Conservation (phyloP, 2,888 invertebrate species). For the Oegoconia quadripuncta region DNA sequence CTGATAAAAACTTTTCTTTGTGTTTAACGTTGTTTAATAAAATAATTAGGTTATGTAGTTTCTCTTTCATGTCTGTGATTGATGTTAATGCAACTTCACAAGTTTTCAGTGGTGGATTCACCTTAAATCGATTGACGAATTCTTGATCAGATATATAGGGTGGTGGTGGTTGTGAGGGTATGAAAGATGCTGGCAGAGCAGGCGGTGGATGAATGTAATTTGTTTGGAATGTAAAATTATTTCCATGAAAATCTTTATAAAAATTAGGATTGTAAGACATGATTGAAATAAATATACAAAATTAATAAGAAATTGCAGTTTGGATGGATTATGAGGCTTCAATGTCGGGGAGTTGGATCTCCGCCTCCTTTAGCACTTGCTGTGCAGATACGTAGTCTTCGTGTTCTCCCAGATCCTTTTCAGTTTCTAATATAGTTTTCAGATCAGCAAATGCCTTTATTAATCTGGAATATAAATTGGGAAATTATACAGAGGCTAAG, state of each 20-base stretch:
- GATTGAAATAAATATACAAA: slow-evolving; percentile 51
- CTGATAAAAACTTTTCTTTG: slow-evolving; percentile 57
- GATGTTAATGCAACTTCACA: slow-evolving; percentile 19
- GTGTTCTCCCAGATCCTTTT: slow-evolving; percentile 86
- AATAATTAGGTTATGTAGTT: slow-evolving; percentile 34
- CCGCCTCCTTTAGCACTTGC: slow-evolving; percentile 83
- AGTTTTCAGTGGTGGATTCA: slow-evolving; percentile 13
- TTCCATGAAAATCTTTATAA: slow-evolving; percentile 50
- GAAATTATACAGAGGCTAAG: neutral
- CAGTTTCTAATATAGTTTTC: slow-evolving; percentile 84
- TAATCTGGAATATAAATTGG: slow-evolving; percentile 62
- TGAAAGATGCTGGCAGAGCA: slow-evolving; percentile 32
- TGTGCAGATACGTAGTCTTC: slow-evolving; percentile 85
- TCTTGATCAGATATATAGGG: slow-evolving; percentile 36
- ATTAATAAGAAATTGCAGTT: slow-evolving; percentile 28
- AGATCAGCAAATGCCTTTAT: slow-evolving; percentile 88
- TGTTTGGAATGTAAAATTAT: slow-evolving; percentile 63
- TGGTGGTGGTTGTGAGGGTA: slow-evolving; percentile 28
- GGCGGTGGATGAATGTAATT: slow-evolving; percentile 38
- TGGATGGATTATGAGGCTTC: slow-evolving; percentile 23
- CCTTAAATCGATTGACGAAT: slow-evolving; percentile 44
- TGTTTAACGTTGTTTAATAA: slow-evolving; percentile 38
- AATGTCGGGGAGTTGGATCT: slow-evolving; percentile 73
- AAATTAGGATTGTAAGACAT: slow-evolving; percentile 62
- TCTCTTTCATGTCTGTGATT: slow-evolving; percentile 39